Conservation (phyloP, 1,140 invertebrate species). For the Sitobion miscanthi region DNA sequence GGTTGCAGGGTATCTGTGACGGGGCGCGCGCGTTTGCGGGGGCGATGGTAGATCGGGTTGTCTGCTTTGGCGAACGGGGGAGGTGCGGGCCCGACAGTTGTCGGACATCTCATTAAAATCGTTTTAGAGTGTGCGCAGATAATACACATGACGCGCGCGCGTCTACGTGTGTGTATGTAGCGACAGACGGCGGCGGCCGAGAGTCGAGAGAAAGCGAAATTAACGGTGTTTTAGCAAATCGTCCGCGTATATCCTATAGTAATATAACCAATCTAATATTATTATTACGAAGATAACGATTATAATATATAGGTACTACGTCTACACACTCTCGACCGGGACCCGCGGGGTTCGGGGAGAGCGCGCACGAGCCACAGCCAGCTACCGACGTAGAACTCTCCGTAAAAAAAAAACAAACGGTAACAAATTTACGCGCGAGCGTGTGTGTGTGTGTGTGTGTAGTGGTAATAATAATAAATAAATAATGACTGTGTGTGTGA, state of each 20-base stretch:
- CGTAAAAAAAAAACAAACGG: not conserved
- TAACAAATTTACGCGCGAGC: not conserved
- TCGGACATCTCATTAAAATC: conserved; percentile 29
- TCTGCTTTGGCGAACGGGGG: not conserved
- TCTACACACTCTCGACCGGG: not conserved
- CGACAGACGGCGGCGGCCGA: not conserved
- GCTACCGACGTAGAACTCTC: not conserved
- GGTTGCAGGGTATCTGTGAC: not conserved
- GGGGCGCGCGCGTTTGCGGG: not conserved
- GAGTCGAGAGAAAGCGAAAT: conserved; percentile 44
- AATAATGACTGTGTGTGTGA: conserved; percentile 35
- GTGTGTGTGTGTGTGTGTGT: not conserved
- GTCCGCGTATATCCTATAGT: not conserved
- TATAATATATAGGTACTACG: not conserved
- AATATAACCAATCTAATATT: not conserved
- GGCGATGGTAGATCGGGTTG: not conserved
- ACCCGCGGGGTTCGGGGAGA: not conserved
- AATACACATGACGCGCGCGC: not conserved
- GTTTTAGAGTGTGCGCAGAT: conserved; percentile 7
- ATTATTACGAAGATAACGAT: not conserved
- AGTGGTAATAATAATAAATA: conserved; percentile 35
- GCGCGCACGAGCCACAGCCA: not conserved
- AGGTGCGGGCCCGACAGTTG: not conserved
- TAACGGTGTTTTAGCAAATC: conserved; percentile 34
- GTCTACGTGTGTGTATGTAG: not conserved